Conservation (phyloP, 2,888 invertebrate species). For the Idaea straminata region DNA sequence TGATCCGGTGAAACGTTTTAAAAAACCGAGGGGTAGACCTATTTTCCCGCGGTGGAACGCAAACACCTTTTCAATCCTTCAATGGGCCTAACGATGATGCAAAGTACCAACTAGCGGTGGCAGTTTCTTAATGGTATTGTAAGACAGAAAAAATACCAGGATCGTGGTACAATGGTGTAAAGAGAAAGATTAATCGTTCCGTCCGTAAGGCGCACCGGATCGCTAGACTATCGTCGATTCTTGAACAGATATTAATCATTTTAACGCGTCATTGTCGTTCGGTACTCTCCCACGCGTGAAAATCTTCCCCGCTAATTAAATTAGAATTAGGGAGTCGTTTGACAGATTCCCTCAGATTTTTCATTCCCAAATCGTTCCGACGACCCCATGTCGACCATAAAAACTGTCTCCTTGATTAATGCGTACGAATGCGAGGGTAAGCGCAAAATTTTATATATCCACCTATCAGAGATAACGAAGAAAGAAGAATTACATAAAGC, state of each 20-base stretch:
- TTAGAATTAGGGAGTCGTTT: slow-evolving; percentile 72
- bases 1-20: slow-evolving; percentile 67
- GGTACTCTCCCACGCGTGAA: slow-evolving; percentile 65
- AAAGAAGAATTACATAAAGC: slow-evolving; percentile 74
- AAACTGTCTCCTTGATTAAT: slow-evolving; percentile 64
- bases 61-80: slow-evolving; percentile 80
- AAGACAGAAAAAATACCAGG: slow-evolving; percentile 77
- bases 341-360: slow-evolving; percentile 71
- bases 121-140: slow-evolving; percentile 78
- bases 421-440: slow-evolving; percentile 39
- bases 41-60: slow-evolving; percentile 71
- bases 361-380: slow-evolving; percentile 43
- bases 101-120: slow-evolving; percentile 74
- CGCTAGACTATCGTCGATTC: slow-evolving; percentile 47
- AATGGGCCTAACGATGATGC: slow-evolving; percentile 67
- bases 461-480: slow-evolving; percentile 52
- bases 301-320: slow-evolving; percentile 73
- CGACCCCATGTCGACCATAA: slow-evolving; percentile 54
- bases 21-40: slow-evolving; percentile 72
- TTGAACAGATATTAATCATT: slow-evolving; percentile 76
- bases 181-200: slow-evolving; percentile 76
- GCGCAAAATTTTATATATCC: slow-evolving; percentile 46
- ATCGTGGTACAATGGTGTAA: slow-evolving; percentile 71
- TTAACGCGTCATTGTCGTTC: slow-evolving; percentile 75
- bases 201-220: slow-evolving; percentile 42